These are phyloP conservation scores for Magallana gigas DNA, from an alignment of 1,140 invertebrate genomes.

Conservation along the genomic window DNA sequence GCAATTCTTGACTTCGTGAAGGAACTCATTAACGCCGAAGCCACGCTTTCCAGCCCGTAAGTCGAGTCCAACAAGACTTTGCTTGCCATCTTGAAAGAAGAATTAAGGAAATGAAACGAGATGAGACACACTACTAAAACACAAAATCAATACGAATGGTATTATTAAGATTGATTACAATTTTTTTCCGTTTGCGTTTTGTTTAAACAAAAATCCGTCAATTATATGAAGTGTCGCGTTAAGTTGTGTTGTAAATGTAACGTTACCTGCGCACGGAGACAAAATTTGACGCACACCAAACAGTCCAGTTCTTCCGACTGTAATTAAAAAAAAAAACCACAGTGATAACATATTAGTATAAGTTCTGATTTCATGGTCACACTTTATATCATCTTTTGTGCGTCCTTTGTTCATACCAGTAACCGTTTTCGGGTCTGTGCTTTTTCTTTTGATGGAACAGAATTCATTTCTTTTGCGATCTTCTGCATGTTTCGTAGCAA, in stretches of 20 bases:
- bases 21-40: conserved; percentile 92
- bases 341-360: background rate
- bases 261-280: conserved; percentile 23
- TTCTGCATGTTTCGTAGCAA: conserved; percentile 89
- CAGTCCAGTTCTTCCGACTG: conserved; percentile 93
- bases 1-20: conserved; percentile 89
- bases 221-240: too few relatives aligned
- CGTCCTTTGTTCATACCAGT: conserved; percentile 34
- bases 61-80: conserved; percentile 83
- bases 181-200: too few relatives aligned
- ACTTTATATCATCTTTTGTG: too few relatives aligned
- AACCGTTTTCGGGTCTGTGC: conserved; percentile 40
- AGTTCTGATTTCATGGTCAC: too few relatives aligned
- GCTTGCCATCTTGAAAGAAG: conserved; percentile 80
- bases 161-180: background rate
- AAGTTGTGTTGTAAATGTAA: background rate
- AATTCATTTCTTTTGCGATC: conserved; percentile 58
- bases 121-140: background rate
- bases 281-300: conserved; percentile 89
- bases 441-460: conserved; percentile 49
- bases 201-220: too few relatives aligned
- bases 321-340: conserved; percentile 70
- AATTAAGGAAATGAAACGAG: background rate
- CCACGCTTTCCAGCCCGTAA: conserved; percentile 91
- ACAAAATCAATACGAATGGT: background rate